A percentile compares a stretch with the other conserved stretches of the same genome.
These are phyloP conservation scores for Vidua macroura DNA, from an alignment of 2,113 vertebrate genomes.

Conservation along the genomic window DNA sequence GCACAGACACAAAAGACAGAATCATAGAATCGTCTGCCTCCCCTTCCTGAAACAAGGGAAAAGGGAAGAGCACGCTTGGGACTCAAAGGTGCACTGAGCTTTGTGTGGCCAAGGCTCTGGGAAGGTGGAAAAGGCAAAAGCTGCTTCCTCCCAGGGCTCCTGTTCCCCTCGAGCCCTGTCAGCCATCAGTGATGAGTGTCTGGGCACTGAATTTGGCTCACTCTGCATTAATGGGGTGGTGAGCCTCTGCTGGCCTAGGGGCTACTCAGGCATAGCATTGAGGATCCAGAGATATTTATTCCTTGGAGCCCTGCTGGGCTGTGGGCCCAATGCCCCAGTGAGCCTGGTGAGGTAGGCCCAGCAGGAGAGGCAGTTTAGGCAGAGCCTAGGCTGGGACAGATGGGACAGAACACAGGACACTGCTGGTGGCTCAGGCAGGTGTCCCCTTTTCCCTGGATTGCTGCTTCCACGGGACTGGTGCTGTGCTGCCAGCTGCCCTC, in stretches of 20 bases:
- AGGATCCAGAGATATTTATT: rapidly evolving
- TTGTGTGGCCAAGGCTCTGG: rapidly evolving
- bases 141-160: neutral
- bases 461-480: neutral
- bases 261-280: rapidly evolving
- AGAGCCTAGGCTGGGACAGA: neutral
- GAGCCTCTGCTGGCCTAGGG: neutral
- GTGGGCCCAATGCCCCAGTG: rapidly evolving
- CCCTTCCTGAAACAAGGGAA: neutral
- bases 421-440: rapidly evolving
- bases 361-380: neutral
- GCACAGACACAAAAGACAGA: rapidly evolving
- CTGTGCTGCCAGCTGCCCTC: neutral
- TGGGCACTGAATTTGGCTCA: neutral
- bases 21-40: rapidly evolving
- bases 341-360: neutral
- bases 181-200: rapidly evolving
- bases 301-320: neutral
- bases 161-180: neutral
- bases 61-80: neutral
- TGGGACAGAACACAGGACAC: rapidly evolving
- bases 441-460: neutral
- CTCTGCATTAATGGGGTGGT: rapidly evolving
- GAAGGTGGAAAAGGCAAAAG: neutral
- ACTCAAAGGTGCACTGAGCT: no score